These are phyloP conservation scores for Sus cebifrons DNA, from an alignment of 2,797 vertebrate genomes.

Conservation along the genomic window DNA sequence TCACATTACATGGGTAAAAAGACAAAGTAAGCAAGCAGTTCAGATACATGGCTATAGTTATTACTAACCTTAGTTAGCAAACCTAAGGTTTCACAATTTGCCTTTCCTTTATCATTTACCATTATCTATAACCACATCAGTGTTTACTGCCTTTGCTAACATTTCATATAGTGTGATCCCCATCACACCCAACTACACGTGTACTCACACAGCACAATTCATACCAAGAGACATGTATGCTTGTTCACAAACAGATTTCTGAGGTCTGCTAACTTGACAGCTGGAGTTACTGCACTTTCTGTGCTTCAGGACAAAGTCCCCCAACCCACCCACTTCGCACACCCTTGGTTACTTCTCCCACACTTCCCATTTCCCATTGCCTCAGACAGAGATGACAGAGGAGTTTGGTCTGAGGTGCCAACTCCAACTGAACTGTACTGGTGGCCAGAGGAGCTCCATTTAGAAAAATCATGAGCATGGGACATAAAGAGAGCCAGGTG, in stretches of 20 bases:
- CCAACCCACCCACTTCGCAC: background rate
- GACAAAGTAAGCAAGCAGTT: constrained; percentile 25
- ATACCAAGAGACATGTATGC: background rate
- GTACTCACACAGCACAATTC: background rate
- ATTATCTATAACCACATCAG: background rate
- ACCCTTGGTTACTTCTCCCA: background rate
- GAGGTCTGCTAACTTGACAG: background rate
- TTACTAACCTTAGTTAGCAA: constrained; percentile 13
- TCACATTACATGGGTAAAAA: background rate
- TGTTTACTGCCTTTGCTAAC: background rate
- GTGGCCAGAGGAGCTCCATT: background rate
- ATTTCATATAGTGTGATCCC: background rate
- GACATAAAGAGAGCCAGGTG: background rate
- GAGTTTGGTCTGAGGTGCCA: background rate
- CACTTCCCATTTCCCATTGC: background rate
- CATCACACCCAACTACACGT: background rate
- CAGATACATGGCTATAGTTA: background rate
- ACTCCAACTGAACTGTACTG: background rate
- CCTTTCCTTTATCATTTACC: constrained; percentile 35
- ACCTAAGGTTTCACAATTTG: constrained; percentile 18
- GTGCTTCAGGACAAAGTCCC: background rate
- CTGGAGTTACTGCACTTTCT: background rate
- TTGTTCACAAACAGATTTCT: background rate
- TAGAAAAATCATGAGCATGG: background rate
- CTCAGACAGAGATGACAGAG: background rate